A percentile compares a stretch with the other conserved stretches of the same genome.
These are phyloP conservation scores for Piscicola geometra DNA, from an alignment of 2,888 invertebrate species.

Conservation along the genomic window DNA sequence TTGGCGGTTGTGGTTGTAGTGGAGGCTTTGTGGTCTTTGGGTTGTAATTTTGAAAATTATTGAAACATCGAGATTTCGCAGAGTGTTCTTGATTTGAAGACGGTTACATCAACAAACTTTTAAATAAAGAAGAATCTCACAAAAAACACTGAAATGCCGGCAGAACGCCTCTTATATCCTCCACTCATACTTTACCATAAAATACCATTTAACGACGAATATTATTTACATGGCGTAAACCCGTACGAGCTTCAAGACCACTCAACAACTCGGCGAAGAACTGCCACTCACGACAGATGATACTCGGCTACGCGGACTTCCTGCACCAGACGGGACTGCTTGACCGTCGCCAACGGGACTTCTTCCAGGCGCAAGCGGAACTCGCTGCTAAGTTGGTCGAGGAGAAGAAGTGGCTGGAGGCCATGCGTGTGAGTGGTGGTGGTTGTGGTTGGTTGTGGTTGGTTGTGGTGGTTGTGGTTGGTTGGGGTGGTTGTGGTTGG, in stretches of 20 bases:
- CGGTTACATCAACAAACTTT: too few species aligned
- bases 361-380: conserved; percentile 46
- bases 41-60: too few species aligned
- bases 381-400: conserved; percentile 58
- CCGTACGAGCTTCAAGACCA: too few species aligned
- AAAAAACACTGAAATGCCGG: too few species aligned
- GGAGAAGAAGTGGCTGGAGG: conserved; percentile 46
- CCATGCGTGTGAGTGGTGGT: conserved; percentile 46
- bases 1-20: background rate
- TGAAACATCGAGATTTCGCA: too few species aligned
- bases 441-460: background rate
- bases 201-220: too few species aligned
- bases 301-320: conserved; percentile 55
- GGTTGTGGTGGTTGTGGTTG: background rate
- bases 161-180: too few species aligned
- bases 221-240: too few species aligned
- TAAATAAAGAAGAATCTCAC: too few species aligned
- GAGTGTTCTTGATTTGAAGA: too few species aligned
- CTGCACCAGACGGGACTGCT: conserved; percentile 55
- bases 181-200: too few species aligned
- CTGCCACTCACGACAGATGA: conserved; percentile 49
- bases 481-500: background rate
- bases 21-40: background rate
- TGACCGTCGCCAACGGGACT: conserved; percentile 49
- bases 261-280: too few species aligned